Conservation (phyloP, 2,888 invertebrate genomes). For the Anorthoa munda region DNA sequence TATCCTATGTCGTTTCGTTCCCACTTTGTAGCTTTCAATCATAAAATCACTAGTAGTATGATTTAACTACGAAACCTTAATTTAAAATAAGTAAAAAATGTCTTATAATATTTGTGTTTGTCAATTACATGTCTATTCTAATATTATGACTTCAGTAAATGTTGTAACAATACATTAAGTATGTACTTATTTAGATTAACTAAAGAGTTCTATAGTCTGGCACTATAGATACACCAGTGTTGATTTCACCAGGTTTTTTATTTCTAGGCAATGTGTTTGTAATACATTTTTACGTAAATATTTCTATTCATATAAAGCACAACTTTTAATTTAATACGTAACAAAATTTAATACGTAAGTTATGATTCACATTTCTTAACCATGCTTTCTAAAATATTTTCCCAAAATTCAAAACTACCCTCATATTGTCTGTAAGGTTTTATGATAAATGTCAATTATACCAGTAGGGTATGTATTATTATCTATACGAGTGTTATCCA, state of each 20-base stretch:
- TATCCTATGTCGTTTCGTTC: neutral
- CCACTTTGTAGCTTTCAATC: neutral
- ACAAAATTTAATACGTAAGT: conserved; percentile 23
- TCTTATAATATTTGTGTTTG: conserved; percentile 11
- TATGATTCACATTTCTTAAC: neutral
- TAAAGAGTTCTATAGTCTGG: conserved; percentile 8
- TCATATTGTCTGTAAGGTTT: conserved; percentile 26
- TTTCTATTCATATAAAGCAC: neutral
- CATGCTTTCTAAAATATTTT: conserved; percentile 5
- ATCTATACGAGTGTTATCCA: conserved; percentile 12
- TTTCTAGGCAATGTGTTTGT: neutral
- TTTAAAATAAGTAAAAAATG: conserved; percentile 5
- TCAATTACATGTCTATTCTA: conserved; percentile 9
- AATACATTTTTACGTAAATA: neutral
- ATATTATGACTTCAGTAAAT: neutral
- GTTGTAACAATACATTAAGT: neutral
- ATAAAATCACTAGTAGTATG: neutral
- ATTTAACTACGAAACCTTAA: neutral
- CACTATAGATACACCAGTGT: neutral
- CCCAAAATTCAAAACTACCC: conserved; percentile 21
- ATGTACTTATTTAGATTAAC: neutral
- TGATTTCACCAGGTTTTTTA: neutral
- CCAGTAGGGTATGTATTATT: conserved; percentile 34
- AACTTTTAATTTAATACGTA: conserved; percentile 20
- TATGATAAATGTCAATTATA: conserved; percentile 59